Conservation (phyloP, 2,797 vertebrate species). For the Smutsia gigantea region DNA sequence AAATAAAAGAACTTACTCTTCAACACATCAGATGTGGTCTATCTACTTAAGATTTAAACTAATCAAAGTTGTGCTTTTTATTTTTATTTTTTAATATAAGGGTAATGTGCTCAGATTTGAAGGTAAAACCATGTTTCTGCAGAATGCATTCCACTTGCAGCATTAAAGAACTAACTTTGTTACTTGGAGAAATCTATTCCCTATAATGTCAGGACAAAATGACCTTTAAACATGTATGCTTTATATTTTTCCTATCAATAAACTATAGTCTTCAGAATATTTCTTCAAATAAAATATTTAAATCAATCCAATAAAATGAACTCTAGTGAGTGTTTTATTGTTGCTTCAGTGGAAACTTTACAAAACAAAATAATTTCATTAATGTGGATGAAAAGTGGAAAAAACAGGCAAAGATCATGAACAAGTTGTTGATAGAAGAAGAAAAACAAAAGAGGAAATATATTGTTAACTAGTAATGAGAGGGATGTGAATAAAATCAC, state of each 20-base stretch:
- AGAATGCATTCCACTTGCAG: not conserved
- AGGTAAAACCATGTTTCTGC: slow-evolving; percentile 34
- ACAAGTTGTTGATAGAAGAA: not conserved
- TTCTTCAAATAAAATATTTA: slow-evolving; percentile 67
- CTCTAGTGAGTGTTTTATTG: not conserved
- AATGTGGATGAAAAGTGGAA: not conserved
- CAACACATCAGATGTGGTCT: slow-evolving; percentile 54
- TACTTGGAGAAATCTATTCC: slow-evolving; percentile 35
- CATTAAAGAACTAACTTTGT: slow-evolving; percentile 25
- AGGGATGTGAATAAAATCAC: not conserved
- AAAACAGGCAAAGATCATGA: not conserved
- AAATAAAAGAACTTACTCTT: slow-evolving; percentile 74
- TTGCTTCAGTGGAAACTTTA: slow-evolving; percentile 2
- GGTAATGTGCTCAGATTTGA: slow-evolving; percentile 37
- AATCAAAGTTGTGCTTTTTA: slow-evolving; percentile 46
- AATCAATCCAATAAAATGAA: slow-evolving; percentile 46
- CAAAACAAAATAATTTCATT: slow-evolving; percentile 22
- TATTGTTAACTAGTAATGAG: not conserved
- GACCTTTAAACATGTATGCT: slow-evolving; percentile 46
- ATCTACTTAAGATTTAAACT: slow-evolving; percentile 65
- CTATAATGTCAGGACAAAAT: slow-evolving; percentile 44
- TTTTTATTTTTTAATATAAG: slow-evolving; percentile 40
- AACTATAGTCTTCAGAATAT: slow-evolving; percentile 57
- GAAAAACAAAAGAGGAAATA: not conserved
- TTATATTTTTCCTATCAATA: slow-evolving; percentile 62